These are phyloP conservation scores for Acrossocheilus wenchowensis DNA, from an alignment of 2,797 vertebrate genomes.

Conservation along the genomic window DNA sequence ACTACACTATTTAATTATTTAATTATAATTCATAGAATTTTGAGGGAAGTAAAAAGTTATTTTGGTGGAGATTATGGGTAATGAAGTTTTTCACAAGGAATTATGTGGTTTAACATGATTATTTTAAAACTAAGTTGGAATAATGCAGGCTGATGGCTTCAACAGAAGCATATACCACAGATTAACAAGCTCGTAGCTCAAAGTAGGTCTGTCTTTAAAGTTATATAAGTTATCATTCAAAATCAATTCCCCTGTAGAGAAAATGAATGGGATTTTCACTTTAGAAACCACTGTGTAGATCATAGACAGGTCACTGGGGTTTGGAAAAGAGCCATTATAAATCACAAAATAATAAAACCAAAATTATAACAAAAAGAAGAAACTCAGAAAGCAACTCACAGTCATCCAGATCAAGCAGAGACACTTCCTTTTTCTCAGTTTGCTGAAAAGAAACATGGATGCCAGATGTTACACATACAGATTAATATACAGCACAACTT, in stretches of 20 bases:
- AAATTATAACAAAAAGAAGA: not conserved
- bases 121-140: not conserved
- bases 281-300: not conserved
- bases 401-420: slow-evolving; percentile 91
- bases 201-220: too few species aligned
- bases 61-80: not conserved
- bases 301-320: not conserved
- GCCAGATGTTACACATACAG: not conserved
- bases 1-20: too few species aligned
- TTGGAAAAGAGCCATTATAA: not conserved
- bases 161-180: too few species aligned
- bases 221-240: not conserved
- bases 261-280: not conserved
- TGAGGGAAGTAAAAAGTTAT: too few species aligned
- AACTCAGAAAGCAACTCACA: slow-evolving; percentile 82
- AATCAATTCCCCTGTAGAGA: not conserved
- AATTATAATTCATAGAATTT: too few species aligned
- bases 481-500: not conserved
- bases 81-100: not conserved
- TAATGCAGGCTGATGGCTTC: too few species aligned
- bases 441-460: slow-evolving; percentile 40
- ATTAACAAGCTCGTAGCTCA: too few species aligned
- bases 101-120: not conserved
- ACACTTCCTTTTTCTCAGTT: slow-evolving; percentile 82
- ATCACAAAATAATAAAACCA: not conserved